Evolutionary conservation across 2,888 invertebrate genomes (phyloP).

Genomic region (Dryomyza anilis): DNA sequence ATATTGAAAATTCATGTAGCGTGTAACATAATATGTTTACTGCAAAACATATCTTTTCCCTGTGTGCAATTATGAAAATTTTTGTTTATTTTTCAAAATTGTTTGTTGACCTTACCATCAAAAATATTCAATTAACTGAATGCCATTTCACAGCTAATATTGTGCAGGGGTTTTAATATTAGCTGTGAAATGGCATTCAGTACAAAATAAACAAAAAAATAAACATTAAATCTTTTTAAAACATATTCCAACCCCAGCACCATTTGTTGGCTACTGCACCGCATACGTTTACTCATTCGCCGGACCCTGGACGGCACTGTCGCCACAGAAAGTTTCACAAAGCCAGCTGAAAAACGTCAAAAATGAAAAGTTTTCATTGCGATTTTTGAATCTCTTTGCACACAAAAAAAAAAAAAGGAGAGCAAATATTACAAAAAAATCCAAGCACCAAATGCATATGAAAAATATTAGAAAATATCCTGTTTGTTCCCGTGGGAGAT

Average conservation of each 20-base stretch:
- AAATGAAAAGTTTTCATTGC: constrained; percentile 35
- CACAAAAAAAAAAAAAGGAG: constrained; percentile 28
- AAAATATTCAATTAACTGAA: no score
- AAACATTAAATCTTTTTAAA: background rate
- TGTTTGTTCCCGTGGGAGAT: constrained; percentile 15
- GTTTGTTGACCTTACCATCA: no score
- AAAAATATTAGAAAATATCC: constrained; percentile 32
- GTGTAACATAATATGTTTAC: no score
- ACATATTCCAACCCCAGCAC: background rate
- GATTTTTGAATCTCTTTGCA: background rate
- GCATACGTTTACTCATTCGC: background rate
- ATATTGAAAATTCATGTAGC: no score
- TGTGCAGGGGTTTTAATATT: no score
- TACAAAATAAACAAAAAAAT: no score
- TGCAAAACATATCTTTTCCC: no score
- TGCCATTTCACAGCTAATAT: no score
- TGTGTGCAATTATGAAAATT: no score
- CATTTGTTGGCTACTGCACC: background rate
- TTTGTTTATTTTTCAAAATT: no score
- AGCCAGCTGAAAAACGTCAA: constrained; percentile 38
- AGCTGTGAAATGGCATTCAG: no score
- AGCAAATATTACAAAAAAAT: background rate
- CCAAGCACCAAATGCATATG: constrained; percentile 15
- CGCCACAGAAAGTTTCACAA: constrained; percentile 34
- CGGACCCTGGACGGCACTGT: background rate